These are phyloP conservation scores for Patella vulgata DNA, from an alignment of 1,140 invertebrate genomes.

Conservation along the genomic window DNA sequence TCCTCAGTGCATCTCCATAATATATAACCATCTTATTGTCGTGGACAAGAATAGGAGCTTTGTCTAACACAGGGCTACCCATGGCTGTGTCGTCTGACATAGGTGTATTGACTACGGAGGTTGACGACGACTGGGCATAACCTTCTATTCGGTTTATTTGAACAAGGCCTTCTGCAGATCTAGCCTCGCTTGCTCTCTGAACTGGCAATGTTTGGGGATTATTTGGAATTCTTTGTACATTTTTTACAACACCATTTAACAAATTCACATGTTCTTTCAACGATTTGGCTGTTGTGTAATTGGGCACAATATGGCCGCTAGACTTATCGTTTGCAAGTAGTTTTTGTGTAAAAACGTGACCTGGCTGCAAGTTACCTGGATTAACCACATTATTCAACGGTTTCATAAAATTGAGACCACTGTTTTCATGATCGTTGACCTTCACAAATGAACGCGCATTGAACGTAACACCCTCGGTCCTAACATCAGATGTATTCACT, in stretches of 20 bases:
- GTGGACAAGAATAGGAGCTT: too few species aligned
- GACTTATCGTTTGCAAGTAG: conserved; percentile 2
- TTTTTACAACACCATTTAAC: conserved; percentile 21
- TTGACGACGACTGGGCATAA: too few species aligned
- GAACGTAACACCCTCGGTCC: not conserved
- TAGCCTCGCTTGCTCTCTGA: not conserved
- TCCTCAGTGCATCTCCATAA: too few species aligned
- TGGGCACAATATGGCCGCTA: conserved; percentile 10
- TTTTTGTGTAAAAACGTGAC: conserved; percentile 10
- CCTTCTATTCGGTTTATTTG: too few species aligned
- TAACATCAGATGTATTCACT: conserved; percentile 10
- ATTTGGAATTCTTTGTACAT: conserved; percentile 11
- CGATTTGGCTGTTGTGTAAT: conserved; percentile 9
- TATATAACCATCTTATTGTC: too few species aligned
- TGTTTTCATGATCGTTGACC: conserved; percentile 7
- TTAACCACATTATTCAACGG: conserved; percentile 4
- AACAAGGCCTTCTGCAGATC: not conserved
- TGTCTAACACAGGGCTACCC: conserved; percentile 7
- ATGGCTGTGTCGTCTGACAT: conserved; percentile 23
- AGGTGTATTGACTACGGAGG: too few species aligned
- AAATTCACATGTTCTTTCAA: conserved; percentile 11
- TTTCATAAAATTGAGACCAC: conserved; percentile 3
- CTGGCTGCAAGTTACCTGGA: conserved; percentile 7
- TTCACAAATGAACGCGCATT: too few species aligned
- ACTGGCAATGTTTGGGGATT: conserved; percentile 11